A percentile compares a stretch with the other conserved stretches of the same genome.
phyloP scores from a whole-genome alignment of 2,797 vertebrate species.

The Alfaro cultratus region DNA sequence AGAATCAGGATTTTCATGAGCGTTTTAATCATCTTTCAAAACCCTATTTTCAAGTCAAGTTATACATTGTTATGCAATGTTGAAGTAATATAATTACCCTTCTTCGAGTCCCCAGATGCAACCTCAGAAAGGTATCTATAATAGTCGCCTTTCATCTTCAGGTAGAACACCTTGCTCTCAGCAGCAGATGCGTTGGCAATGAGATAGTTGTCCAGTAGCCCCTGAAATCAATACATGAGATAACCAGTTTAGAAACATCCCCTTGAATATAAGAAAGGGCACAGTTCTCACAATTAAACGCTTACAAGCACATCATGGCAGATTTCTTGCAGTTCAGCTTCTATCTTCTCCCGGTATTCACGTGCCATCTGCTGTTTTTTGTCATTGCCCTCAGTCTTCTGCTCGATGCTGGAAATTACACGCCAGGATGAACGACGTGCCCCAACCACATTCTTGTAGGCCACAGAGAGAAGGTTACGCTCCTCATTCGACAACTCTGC shows the following conservation, averaged over 20 bases:
- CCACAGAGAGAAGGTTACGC: conserved; percentile 97
- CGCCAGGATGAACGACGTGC: conserved; percentile 98
- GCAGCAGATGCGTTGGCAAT: conserved; percentile 90
- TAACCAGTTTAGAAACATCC: not conserved
- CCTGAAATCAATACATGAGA: conserved; percentile 73
- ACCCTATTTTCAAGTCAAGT: not conserved
- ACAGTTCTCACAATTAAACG: not conserved
- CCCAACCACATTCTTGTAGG: conserved; percentile 98
- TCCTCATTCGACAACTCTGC: conserved; percentile 95
- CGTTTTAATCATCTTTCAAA: not conserved
- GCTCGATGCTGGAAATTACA: conserved; percentile 98
- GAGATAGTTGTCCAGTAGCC: conserved; percentile 93
- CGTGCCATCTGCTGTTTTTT: conserved; percentile 97
- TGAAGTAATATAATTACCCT: conserved; percentile 70
- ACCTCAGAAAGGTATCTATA: conserved; percentile 99
- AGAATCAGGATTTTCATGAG: not conserved
- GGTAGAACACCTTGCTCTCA: conserved; percentile 99
- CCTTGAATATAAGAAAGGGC: not conserved
- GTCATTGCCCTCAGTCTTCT: conserved; percentile 95
- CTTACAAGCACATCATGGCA: conserved; percentile 97
- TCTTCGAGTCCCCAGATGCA: conserved; percentile 92
- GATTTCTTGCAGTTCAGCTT: conserved; percentile 94
- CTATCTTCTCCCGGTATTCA: conserved; percentile 96
- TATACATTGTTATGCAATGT: not conserved
- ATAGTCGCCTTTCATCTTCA: conserved; percentile 99